Base-by-base conservation (phyloP, 2,113 vertebrate genomes). In the Murina feae region DNA sequence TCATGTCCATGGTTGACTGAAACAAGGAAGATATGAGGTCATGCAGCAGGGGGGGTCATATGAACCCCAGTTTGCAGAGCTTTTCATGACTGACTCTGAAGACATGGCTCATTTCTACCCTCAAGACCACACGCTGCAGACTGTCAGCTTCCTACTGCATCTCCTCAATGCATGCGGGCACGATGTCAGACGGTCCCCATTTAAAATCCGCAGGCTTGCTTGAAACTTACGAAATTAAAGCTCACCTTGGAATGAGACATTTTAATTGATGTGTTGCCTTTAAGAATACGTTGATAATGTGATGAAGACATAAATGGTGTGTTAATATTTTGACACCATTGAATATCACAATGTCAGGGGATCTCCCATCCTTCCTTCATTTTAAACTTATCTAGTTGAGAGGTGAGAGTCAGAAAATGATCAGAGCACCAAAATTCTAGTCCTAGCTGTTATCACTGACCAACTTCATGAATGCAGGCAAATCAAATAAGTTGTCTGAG, bases 251-350 rank as follows among this genome's bases (percentile, higher is more conserved):
- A 87, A 78, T 30, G 37, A 95, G 81, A 84, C 81, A 93, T 53
- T 81, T 87, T 89, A 96, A 51, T 55, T 90, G 92, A 79, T 95
- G 85, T 75, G 88, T 82, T 96, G 44, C 88, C 85, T 85, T 82
- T 92, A 92, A 92, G 78, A 93, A 51, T 51, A 7, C 81, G 71
- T 65, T 81, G 75, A 91, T 63, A 88, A 68, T 69, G 39, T 75
- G 80, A 82, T 82, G n/a, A 90, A 85, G 68, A 74, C 71, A 84
- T 55, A 58, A 81, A 39, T 88, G 49, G 58, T 89, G 32, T 60
- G 82, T 90, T 95, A 95, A 96, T 95, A 97, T 97, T 97, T 94
- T 97, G 95, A 97, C 90, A 96, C 11, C 2, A 35, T 6, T 4
- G 37, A 94, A 55, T 93, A 86, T 80, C 63, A 86, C n/a, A 75